Evolutionary conservation across 2,888 invertebrate genomes (phyloP), one percentile per base, ranked within the genome.

Genomic region (Sussaba pulchella): DNA sequence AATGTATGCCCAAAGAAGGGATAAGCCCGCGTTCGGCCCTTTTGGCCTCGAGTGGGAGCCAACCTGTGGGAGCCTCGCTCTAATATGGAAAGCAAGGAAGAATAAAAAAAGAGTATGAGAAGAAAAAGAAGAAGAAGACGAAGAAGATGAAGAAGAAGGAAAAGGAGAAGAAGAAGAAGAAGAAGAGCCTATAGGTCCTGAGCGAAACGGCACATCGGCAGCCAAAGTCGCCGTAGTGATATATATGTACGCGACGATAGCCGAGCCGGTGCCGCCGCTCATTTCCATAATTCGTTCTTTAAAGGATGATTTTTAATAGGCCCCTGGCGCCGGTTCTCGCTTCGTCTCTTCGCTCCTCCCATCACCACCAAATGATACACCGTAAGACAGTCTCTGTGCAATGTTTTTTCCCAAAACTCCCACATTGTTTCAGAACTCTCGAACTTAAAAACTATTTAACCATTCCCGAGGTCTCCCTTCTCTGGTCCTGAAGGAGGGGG

Each of bases 251-350:
- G 74, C 74, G 74, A 79, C 67, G 80, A 75, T 71, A 82, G 82
- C 79, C 74, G 73, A 63, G 24, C 77, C n/a, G 71, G 57, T 70
- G 67, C 77, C 78, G 82, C 76, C 80, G 81, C 85, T 91, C 87
- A 91, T 91, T 91, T 90, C 90, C 91, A 91, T 91, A 91, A 91
- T 91, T 91, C 87, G 88, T 88, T 89, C 87, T 88, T 91, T 87
- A 89, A 90, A 88, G 90, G 84, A 89, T 90, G 87, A 90, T 89
- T 91, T 90, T 91, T 91, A 91, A 91, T 91, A 91, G 90, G 89
- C 89, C 88, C 85, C 87, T 91, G 91, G 91, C 91, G 91, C 91
- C 91, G 88, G 85, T 77, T 12, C 21, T 67, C 67, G 57, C 78
- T n/a, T 43, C 43, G 47, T 64, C 24, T 21, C 47, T 64, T 59